Percentiles rank a stretch among this genome's conserved stretches.
Evolutionary conservation across 2,113 vertebrate species (phyloP).

Genomic region (Myiagra hebetior): DNA sequence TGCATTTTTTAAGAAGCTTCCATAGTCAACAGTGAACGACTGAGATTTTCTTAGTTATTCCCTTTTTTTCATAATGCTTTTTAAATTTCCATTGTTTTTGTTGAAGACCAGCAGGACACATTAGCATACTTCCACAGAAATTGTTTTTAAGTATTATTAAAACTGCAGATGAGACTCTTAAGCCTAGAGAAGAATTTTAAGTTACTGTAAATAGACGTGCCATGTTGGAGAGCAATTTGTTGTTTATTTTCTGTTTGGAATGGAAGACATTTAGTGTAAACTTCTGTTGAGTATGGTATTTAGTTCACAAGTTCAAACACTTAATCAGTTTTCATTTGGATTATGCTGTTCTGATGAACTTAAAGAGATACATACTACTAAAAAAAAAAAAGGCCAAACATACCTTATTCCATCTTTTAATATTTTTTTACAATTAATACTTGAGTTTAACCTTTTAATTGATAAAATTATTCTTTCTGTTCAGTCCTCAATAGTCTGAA

Average conservation of each 20-base stretch:
- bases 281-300: not conserved
- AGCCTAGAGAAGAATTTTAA: not conserved
- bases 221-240: not conserved
- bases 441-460: not conserved
- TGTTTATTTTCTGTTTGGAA: slow-evolving; percentile 36
- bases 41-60: not conserved
- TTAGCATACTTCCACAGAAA: not conserved
- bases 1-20: not conserved
- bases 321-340: not conserved
- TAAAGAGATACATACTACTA: not conserved
- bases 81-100: not conserved
- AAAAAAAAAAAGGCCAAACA: not conserved
- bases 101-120: not conserved
- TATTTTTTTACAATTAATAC: not conserved
- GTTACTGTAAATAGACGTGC: not conserved
- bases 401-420: not conserved
- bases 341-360: not conserved
- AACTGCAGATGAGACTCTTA: not conserved
- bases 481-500: not conserved
- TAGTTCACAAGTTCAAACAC: not conserved
- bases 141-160: not conserved
- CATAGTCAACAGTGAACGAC: not conserved
- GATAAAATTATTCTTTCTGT: not conserved
- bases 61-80: not conserved
- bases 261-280: not conserved